Base-by-base conservation (phyloP, 2,888 invertebrate genomes). In the Hoplodrina ambigua region DNA sequence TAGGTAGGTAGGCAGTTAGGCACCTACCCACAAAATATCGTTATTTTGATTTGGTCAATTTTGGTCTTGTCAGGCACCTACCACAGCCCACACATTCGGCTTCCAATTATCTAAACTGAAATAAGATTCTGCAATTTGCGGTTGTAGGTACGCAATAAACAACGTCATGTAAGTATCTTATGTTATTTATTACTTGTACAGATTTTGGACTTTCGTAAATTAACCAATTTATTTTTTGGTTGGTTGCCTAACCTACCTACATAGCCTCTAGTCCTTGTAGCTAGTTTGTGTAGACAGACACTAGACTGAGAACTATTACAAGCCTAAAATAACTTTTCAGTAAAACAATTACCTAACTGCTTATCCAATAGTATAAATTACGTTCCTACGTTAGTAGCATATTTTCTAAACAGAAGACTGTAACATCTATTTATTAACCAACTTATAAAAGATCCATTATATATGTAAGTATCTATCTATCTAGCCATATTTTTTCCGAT, bases 101-200 rank as follows among this genome's bases (percentile, higher is more conserved):
- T 54, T 30, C 55, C 55, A 60, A 68, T 68, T 74, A 68, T 63
- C 33, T 33, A 57, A 69, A 66, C 75, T 57, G 49, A 70, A 80
- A 67, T 80, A 69, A 66, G 59, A 65, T 78, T 57, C 54, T 57
- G 57, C 68, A 61, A 80, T 80, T 78, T 81, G 81, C 52, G 81
- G 81, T 81, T 75, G 17, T 33, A 71, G 17, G 10, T 55, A 52
- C 10, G 55, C 56, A 54, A 55, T 66, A 75, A 66, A 81, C 55
- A 50, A 54, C 17, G 46, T 10, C 37, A 56, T 59, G 33, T 52
- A 54, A n/a, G n/a, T n/a, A n/a, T n/a, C n/a, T n/a, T n/a, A 56
- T 78, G 46, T 70, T 62, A 70, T 55, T n/a, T 37, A 17, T 46
- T 62, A 56, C 65, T 13, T 59, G 17, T 61, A 44, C 70, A 13